These are phyloP conservation scores for Scomber scombrus DNA, from an alignment of 2,113 vertebrate genomes.

Conservation along the genomic window DNA sequence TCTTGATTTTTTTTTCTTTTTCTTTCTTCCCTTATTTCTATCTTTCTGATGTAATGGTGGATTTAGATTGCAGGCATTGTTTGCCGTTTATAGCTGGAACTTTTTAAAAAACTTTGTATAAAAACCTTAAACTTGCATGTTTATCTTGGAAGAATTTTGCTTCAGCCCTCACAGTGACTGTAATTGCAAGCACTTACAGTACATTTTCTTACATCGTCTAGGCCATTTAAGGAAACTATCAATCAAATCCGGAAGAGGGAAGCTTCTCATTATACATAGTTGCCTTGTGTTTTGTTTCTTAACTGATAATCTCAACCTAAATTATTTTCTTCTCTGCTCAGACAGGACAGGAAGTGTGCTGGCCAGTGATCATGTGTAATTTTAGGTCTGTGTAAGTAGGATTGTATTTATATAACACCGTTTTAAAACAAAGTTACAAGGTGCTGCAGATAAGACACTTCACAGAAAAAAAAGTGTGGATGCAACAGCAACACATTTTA, in stretches of 20 bases:
- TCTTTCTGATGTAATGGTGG: not conserved
- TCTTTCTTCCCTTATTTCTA: not conserved
- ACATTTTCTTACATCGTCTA: not conserved
- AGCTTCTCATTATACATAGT: constrained; percentile 58
- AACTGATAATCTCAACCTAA: constrained; percentile 24
- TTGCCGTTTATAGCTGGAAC: not conserved
- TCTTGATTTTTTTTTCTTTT: not conserved
- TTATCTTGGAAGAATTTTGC: constrained; percentile 36
- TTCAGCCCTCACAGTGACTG: constrained; percentile 30
- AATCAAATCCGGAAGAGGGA: constrained; percentile 55
- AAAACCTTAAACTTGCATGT: constrained; percentile 35
- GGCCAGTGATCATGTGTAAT: constrained; percentile 49
- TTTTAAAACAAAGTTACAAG: not conserved
- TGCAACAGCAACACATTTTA: no score
- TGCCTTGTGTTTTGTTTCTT: constrained; percentile 53
- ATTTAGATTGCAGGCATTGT: not conserved
- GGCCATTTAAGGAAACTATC: constrained; percentile 63
- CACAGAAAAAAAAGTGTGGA: no score
- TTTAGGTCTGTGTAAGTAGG: constrained; percentile 44
- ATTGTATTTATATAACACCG: not conserved
- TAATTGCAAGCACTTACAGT: constrained; percentile 17
- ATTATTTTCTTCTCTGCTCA: constrained; percentile 33
- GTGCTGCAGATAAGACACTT: no score
- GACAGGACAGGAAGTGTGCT: constrained; percentile 46
- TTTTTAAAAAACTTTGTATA: not conserved